Percentiles rank a stretch among this genome's conserved stretches.
These are phyloP conservation scores for Diprion similis DNA, from an alignment of 1,140 invertebrate genomes.

Conservation along the genomic window DNA sequence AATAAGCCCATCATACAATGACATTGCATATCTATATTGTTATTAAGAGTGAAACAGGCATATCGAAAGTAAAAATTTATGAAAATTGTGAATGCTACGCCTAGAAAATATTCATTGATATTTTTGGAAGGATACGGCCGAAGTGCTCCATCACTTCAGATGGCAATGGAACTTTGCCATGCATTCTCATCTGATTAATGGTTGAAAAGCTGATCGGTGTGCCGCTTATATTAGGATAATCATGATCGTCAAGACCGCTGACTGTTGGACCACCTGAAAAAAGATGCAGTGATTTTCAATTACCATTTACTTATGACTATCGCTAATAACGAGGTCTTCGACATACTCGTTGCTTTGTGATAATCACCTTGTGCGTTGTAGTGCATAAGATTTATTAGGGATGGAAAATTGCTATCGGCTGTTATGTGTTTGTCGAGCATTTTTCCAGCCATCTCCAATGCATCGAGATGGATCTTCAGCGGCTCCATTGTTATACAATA, in stretches of 20 bases:
- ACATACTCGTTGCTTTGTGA: slow-evolving; percentile 9
- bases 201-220: slow-evolving; percentile 70
- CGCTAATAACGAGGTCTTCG: slow-evolving; percentile 17
- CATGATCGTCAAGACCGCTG: slow-evolving; percentile 88
- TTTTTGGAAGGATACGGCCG: slow-evolving; percentile 78
- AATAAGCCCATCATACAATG: slow-evolving; percentile 97
- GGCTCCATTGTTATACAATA: slow-evolving; percentile 47
- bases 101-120: slow-evolving; percentile 54
- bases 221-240: slow-evolving; percentile 83
- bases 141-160: slow-evolving; percentile 94
- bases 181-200: slow-evolving; percentile 80
- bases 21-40: slow-evolving; percentile 82
- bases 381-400: slow-evolving; percentile 66
- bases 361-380: slow-evolving; percentile 56
- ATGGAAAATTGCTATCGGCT: slow-evolving; percentile 75
- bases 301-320: not conserved
- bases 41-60: slow-evolving; percentile 37
- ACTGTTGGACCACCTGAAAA: slow-evolving; percentile 72
- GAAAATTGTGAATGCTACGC: slow-evolving; percentile 58
- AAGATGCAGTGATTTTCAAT: slow-evolving; percentile 59
- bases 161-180: slow-evolving; percentile 87
- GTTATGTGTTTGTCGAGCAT: slow-evolving; percentile 76
- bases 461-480: slow-evolving; percentile 68
- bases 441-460: slow-evolving; percentile 74
- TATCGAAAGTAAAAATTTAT: slow-evolving; percentile 12